phyloP scores from a whole-genome alignment of 2,113 vertebrate genomes.

The Plotosus lineatus region DNA sequence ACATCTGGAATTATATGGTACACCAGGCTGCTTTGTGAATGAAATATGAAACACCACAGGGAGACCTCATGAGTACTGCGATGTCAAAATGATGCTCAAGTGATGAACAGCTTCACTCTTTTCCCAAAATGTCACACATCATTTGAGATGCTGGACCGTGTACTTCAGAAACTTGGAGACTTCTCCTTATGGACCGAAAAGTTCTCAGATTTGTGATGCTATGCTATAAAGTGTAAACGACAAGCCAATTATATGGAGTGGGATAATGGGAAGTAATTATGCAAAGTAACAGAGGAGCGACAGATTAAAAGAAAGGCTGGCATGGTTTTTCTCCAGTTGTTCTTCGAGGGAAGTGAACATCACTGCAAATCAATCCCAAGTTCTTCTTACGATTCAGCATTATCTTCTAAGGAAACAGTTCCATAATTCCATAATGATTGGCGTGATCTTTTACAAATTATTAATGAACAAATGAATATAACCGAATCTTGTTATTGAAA shows the following conservation, averaged over 20 bases:
- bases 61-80: slow-evolving; percentile 4
- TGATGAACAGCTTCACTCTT: neutral
- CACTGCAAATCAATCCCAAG: neutral
- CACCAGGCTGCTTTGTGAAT: slow-evolving; percentile 23
- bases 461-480: neutral
- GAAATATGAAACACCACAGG: slow-evolving; percentile 21
- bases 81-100: slow-evolving; percentile 8
- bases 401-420: neutral
- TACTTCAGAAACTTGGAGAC: neutral
- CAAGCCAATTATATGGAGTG: slow-evolving; percentile 22
- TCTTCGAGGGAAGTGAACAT: neutral
- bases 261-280: slow-evolving; percentile 14
- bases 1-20: slow-evolving; percentile 27
- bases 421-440: neutral
- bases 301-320: slow-evolving; percentile 17
- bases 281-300: neutral
- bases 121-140: neutral
- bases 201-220: neutral
- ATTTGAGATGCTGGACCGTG: neutral
- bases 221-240: slow-evolving; percentile 8
- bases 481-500: neutral
- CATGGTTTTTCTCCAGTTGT: neutral
- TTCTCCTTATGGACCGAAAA: neutral
- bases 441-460: neutral
- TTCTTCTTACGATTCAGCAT: neutral